Base-by-base conservation (phyloP, 2,888 invertebrate genomes). In the Xylota sylvarum region DNA sequence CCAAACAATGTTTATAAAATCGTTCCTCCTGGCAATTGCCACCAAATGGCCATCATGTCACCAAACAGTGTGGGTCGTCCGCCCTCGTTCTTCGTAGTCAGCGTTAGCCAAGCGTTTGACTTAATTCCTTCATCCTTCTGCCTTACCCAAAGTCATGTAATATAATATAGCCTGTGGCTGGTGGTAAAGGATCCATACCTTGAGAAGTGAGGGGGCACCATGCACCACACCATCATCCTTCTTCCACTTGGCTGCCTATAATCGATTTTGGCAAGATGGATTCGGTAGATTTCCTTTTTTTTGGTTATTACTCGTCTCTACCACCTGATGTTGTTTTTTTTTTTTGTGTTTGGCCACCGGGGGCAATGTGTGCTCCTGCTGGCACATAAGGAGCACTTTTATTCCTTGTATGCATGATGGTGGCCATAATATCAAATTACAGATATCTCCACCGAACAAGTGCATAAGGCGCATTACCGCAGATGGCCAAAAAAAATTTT, bases 181-280 rank as follows among this genome's bases (percentile, higher is more conserved):
- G n/a, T n/a, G n/a, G n/a, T n/a, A n/a, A n/a, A n/a, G 74, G 56
- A 80, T 62, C 9, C 35, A 37, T 72, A 64, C 5, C 50, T 72
- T 64, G 65, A 43, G 82, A 72, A 64, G 83, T 48, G 69, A 50
- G 6, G 65, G 58, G 52, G 35, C 23, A 23, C 27, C 4, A 32
- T 52, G 52, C 37, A 52, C 48, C 65, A 64, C 37, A 52, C 48
- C 65, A 64, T 48, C 82, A 67, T 86, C 60, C 86, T 82, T 82
- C 86, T 86, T 82, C 62, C 82, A 82, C 73, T 82, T 73, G 86
- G 73, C 56, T 86, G 82, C 62, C 62, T 69, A 35, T 82, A 82
- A 86, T 86, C 86, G 86, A 82, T 86, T 86, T 86, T 82, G 82
- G 86, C 82, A 86, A 82, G 82, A 86, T 69, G 67, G 70, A 76